Base-by-base conservation (phyloP, 1,140 invertebrate species). In the Drosophila lowei region DNA sequence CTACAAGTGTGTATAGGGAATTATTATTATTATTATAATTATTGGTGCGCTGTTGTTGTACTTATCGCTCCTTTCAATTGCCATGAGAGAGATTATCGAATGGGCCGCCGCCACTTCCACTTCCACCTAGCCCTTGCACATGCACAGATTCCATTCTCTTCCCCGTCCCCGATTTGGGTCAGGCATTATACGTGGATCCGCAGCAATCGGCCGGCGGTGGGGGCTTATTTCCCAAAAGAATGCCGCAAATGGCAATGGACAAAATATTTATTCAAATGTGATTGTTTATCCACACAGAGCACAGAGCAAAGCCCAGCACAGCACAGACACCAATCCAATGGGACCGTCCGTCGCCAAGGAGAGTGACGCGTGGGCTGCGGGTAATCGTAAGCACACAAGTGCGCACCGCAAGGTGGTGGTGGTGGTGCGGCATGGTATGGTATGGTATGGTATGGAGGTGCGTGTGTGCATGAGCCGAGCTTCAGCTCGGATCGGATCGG, bases 191-290 rank as follows among this genome's bases (percentile, higher is more conserved):
- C 34, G 34, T 38, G 34, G 34, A 38, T 38, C 11, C 34, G 34
- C 34, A 13, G 34, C 34, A 1, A 13, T 5, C 25, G 57, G 8
- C 44, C 0, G 16, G 8, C 16, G 6, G 8, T 46, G 15, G 16
- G 41, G 70, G 41, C 41, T 73, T 73, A 73, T 72, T 73, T 74
- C 54, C 72, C 72, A 75, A 68, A 79, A 77, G 80, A 81, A 85
- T 88, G 74, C 81, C 81, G 42, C 80, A 86, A 86, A 85, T 86
- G 80, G 80, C 80, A 85, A 85, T 85, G 81, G 73, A 85, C 80
- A 85, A 85, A 85, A 81, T 85, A 86, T 86, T 86, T 86, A 85
- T 85, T 85, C 77, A 85, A 85, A 85, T 85, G 85, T 50, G 15
- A 21, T 38, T 74, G 74, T 50, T 71, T 60, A 71, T 86, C 86